Percentiles rank a stretch among this genome's conserved stretches.
Conservation (phyloP, 2,113 vertebrate species). For the Rattus norvegicus region GRCr8 NC_086021.1:153644501-153645000, state of each 20-base stretch:
- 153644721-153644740: background rate
- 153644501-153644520: slow-evolving; percentile 29
- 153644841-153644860: background rate
- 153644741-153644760: background rate
- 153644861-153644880: background rate
- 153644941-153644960: background rate
- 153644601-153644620: background rate
- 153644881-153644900: background rate
- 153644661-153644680: background rate
- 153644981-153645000: slow-evolving; percentile 10
- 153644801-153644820: background rate
- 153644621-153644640: background rate
- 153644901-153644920: background rate
- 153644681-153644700: background rate
- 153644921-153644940: background rate
- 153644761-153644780: background rate
- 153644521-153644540: background rate
- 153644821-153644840: background rate
- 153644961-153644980: background rate
- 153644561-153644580: background rate
- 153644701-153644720: background rate
- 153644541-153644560: background rate
- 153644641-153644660: background rate
- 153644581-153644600: background rate
- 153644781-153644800: slow-evolving; percentile 24